phyloP scores from a whole-genome alignment of 2,888 invertebrate species.

The Drosophila vallismaia region DNA sequence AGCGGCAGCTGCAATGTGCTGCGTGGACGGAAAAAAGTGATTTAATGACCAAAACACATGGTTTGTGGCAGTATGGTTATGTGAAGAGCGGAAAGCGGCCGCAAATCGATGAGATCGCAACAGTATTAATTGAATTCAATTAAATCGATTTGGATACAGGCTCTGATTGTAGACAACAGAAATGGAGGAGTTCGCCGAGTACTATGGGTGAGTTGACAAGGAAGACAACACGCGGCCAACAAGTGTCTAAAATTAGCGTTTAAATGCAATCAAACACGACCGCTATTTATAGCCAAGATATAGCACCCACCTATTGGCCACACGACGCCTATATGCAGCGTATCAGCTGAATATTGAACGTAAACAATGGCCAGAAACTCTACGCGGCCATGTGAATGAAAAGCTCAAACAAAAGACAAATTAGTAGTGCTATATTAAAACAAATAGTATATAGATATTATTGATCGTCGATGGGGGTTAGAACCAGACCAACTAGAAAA shows the following conservation, averaged over 20 bases:
- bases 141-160: conserved; percentile 36
- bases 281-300: conserved; percentile 51
- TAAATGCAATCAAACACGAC: conserved; percentile 45
- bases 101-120: conserved; percentile 33
- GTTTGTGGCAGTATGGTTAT: conserved; percentile 45
- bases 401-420: conserved; percentile 42
- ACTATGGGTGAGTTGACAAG: conserved; percentile 47
- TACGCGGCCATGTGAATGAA: conserved; percentile 41
- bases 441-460: background rate
- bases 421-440: conserved; percentile 29
- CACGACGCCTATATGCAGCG: conserved; percentile 14
- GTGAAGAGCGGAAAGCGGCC: conserved; percentile 41
- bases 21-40: conserved; percentile 32
- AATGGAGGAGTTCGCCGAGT: conserved; percentile 59
- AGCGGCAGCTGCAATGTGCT: conserved; percentile 33
- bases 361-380: conserved; percentile 38
- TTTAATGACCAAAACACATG: conserved; percentile 31
- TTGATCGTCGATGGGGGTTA: background rate
- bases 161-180: conserved; percentile 24
- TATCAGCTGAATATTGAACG: conserved; percentile 27
- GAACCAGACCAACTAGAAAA: conserved; percentile 2
- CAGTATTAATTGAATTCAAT: conserved; percentile 43
- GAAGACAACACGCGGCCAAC: conserved; percentile 43
- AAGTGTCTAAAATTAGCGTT: conserved; percentile 58
- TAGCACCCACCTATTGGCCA: conserved; percentile 51